A percentile compares a stretch with the other conserved stretches of the same genome.
These are phyloP conservation scores for Crocidura indochinensis DNA, from an alignment of 2,797 vertebrate species.

Conservation along the genomic window DNA sequence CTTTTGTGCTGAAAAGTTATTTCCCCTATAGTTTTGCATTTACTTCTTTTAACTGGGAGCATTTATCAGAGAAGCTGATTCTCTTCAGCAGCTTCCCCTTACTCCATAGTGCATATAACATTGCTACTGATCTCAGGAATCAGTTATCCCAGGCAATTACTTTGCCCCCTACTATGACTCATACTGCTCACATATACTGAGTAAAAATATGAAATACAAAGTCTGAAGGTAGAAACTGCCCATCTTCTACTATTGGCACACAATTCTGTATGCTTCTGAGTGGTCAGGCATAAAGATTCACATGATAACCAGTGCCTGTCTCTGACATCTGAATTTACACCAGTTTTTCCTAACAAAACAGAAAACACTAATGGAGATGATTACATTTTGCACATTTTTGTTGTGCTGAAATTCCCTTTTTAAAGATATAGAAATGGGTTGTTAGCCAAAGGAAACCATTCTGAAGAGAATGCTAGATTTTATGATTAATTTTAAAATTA, in stretches of 20 bases:
- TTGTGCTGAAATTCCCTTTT: conserved; percentile 65
- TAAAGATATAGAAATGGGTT: conserved; percentile 75
- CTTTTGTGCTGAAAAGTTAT: conserved; percentile 78
- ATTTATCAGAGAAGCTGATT: conserved; percentile 71
- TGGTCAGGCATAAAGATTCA: conserved; percentile 23
- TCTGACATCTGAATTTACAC: conserved; percentile 60
- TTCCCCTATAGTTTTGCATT: conserved; percentile 81
- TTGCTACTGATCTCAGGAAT: conserved; percentile 19
- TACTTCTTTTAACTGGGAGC: conserved; percentile 74
- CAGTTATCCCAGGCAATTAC: background rate
- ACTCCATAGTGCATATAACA: background rate
- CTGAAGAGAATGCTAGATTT: conserved; percentile 66
- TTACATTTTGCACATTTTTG: conserved; percentile 47
- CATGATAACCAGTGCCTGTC: background rate
- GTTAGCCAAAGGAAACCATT: conserved; percentile 68
- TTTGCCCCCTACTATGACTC: background rate
- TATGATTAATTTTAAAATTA: conserved; percentile 74
- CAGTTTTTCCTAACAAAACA: background rate
- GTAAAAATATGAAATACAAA: background rate
- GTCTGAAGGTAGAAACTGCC: background rate
- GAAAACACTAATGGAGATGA: conserved; percentile 37
- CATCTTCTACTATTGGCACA: background rate
- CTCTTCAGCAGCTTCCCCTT: conserved; percentile 5
- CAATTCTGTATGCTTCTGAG: background rate
- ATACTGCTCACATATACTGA: background rate